phyloP scores from a whole-genome alignment of 1,140 invertebrate genomes.

The Paralvinella palmiformis region DNA sequence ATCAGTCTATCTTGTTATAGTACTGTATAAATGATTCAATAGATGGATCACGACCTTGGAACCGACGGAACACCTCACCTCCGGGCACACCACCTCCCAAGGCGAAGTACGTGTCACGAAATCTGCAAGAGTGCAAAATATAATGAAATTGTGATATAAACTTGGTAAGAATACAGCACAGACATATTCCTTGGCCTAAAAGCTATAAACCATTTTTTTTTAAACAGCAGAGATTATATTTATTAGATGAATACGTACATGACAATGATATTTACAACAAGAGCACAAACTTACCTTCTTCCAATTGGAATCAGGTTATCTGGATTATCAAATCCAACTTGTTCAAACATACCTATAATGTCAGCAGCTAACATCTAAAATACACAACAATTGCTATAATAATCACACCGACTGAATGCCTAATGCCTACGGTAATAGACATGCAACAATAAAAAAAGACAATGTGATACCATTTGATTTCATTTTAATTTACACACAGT shows the following conservation, averaged over 20 bases:
- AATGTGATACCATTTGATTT: no score
- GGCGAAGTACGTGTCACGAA: constrained; percentile 78
- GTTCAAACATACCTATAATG: constrained; percentile 76
- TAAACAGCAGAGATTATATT: background rate
- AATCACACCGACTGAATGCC: no score
- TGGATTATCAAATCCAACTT: constrained; percentile 51
- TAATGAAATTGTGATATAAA: no score
- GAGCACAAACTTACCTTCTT: constrained; percentile 40
- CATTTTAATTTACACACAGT: no score
- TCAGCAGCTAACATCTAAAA: constrained; percentile 79
- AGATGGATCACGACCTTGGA: constrained; percentile 84
- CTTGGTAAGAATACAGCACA: no score
- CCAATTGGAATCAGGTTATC: constrained; percentile 36
- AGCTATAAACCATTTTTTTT: background rate
- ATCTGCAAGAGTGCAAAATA: constrained; percentile 55
- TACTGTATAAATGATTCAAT: constrained; percentile 68
- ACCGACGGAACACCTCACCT: constrained; percentile 78
- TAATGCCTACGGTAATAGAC: no score
- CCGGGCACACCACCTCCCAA: constrained; percentile 72
- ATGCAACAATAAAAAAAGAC: no score
- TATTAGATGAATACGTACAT: no score
- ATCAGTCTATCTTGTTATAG: no score
- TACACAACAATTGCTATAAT: constrained; percentile 12
- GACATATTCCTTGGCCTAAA: no score
- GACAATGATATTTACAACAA: no score